Evolutionary conservation across 2,888 invertebrate genomes (phyloP).

Genomic region (Philereme transversata): DNA sequence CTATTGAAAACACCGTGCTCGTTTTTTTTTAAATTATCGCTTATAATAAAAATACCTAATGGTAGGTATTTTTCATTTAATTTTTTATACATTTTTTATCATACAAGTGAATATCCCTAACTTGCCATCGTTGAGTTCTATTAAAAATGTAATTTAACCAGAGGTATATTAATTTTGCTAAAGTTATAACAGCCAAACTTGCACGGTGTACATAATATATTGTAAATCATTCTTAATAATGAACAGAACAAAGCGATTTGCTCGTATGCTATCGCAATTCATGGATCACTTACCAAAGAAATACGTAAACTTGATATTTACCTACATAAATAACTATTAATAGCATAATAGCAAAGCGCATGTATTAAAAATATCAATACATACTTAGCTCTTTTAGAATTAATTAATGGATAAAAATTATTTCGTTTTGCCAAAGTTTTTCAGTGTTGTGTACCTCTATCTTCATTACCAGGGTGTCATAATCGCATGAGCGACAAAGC

Average conservation of each 20-base stretch:
- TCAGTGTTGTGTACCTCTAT: constrained; percentile 65
- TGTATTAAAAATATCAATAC: constrained; percentile 31
- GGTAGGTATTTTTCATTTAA: neutral
- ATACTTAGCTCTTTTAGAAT: constrained; percentile 48
- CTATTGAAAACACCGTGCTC: constrained; percentile 29
- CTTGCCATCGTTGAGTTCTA: too few species aligned
- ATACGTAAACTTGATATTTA: constrained; percentile 9
- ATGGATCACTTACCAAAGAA: constrained; percentile 17
- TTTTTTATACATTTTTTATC: too few species aligned
- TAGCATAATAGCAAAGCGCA: constrained; percentile 23
- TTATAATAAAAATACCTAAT: neutral
- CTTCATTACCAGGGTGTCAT: too few species aligned
- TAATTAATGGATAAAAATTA: constrained; percentile 44
- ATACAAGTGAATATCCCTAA: too few species aligned
- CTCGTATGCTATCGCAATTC: constrained; percentile 18
- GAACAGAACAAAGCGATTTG: constrained; percentile 19
- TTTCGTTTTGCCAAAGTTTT: constrained; percentile 63
- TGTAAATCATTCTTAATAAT: constrained; percentile 10
- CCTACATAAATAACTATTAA: neutral
- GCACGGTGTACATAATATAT: constrained; percentile 2
- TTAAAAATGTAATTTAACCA: too few species aligned
- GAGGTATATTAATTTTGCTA: neutral
- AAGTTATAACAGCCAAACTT: neutral
- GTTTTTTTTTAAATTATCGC: neutral
- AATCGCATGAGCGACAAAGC: too few species aligned